These are phyloP conservation scores for Drosophila quadrilineata DNA, from an alignment of 1,140 invertebrate species.

Conservation along the genomic window DNA sequence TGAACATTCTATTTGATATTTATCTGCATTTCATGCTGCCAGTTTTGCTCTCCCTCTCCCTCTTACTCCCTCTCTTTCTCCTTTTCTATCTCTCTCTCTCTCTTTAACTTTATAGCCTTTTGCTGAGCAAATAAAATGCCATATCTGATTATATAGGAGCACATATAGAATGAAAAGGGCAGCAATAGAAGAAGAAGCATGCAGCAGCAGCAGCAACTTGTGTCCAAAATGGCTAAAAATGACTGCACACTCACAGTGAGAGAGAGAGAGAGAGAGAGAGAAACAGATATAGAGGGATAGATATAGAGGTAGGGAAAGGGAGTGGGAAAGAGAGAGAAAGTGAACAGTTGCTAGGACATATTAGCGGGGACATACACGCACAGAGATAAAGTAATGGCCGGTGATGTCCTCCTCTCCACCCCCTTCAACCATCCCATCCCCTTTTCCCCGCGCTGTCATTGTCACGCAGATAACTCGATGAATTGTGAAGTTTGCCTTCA, in stretches of 20 bases:
- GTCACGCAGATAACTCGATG: conserved; percentile 46
- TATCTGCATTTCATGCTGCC: conserved; percentile 73
- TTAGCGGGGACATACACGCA: conserved; percentile 68
- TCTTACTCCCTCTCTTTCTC: background rate
- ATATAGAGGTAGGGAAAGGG: background rate
- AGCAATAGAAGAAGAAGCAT: conserved; percentile 4
- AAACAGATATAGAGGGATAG: no score
- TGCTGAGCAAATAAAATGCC: conserved; percentile 67
- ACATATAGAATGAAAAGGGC: conserved; percentile 48
- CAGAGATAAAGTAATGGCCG: conserved; percentile 65
- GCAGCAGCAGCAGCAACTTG: conserved; percentile 32
- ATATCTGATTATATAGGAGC: conserved; percentile 77
- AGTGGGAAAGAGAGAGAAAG: background rate
- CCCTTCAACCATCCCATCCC: no score
- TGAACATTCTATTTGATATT: conserved; percentile 76
- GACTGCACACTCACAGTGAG: no score
- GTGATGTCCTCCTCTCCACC: conserved; percentile 28
- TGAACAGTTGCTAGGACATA: conserved; percentile 60
- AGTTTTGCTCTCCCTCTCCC: conserved; percentile 44
- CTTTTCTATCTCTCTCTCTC: background rate
- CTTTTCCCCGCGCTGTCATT: no score
- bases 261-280: no score
- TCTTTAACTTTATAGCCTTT: conserved; percentile 7
- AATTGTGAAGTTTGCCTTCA: conserved; percentile 56
- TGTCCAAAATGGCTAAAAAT: conserved; percentile 2